Evolutionary conservation across 2,888 invertebrate species (phyloP).

Genomic region (Trissolcus brochymenae): DNA sequence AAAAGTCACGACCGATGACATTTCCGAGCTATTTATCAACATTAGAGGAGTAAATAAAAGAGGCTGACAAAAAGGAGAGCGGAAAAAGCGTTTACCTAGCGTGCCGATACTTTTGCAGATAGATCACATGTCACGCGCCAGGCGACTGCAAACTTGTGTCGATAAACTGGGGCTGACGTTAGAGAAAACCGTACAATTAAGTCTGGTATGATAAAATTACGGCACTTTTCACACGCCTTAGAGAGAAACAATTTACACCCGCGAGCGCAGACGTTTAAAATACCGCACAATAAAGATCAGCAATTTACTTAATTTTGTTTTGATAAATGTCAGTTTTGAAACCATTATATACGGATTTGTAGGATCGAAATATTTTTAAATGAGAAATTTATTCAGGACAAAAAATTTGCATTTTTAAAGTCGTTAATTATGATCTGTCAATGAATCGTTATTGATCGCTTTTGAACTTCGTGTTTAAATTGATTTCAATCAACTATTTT

Average conservation of each 20-base stretch:
- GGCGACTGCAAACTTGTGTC: constrained; percentile 8
- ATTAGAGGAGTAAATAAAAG: background rate
- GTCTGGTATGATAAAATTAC: constrained; percentile 5
- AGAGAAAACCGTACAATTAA: constrained; percentile 8
- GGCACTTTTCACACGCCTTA: constrained; percentile 1
- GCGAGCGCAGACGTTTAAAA: background rate
- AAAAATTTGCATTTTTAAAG: too few relatives aligned
- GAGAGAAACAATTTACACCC: constrained; percentile 3
- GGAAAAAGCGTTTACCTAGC: constrained; percentile 7
- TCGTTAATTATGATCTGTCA: too few relatives aligned
- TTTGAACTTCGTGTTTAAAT: too few relatives aligned
- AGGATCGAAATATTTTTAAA: too few relatives aligned
- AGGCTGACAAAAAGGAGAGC: constrained; percentile 1
- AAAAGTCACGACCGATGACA: constrained; percentile 13
- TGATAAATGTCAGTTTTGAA: constrained; percentile 1
- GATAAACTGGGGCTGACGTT: constrained; percentile 2
- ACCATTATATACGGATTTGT: too few relatives aligned
- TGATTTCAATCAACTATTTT: too few relatives aligned
- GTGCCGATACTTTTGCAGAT: constrained; percentile 14
- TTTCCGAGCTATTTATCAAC: constrained; percentile 12
- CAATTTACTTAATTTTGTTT: background rate
- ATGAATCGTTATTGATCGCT: too few relatives aligned
- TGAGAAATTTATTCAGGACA: too few relatives aligned
- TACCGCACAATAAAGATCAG: background rate
- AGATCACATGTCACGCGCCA: constrained; percentile 4